Conservation (phyloP, 2,797 vertebrate genomes). For the Staurois parvus region DNA sequence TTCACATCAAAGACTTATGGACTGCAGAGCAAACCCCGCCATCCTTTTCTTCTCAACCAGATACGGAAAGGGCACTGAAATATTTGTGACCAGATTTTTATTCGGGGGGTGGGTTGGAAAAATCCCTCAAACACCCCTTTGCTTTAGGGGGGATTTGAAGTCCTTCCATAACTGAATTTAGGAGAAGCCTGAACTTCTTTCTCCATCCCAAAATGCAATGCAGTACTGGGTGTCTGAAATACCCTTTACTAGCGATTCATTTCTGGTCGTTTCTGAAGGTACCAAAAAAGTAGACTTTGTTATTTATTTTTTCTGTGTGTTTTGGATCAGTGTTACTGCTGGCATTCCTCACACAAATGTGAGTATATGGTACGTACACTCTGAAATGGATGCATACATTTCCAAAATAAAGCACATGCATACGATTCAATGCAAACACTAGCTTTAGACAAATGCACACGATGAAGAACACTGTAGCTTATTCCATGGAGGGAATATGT, state of each 20-base stretch:
- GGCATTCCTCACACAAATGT: slow-evolving; percentile 52
- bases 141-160: slow-evolving; percentile 9
- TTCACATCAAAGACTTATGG: slow-evolving; percentile 70
- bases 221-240: slow-evolving; percentile 33
- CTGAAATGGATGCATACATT: slow-evolving; percentile 22
- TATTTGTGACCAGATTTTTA: neutral
- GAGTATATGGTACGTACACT: slow-evolving; percentile 48
- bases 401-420: neutral
- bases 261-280: slow-evolving; percentile 54
- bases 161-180: slow-evolving; percentile 27
- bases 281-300: slow-evolving; percentile 59
- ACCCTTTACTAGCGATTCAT: slow-evolving; percentile 39
- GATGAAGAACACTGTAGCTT: slow-evolving; percentile 10
- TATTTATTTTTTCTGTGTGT: slow-evolving; percentile 60
- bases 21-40: slow-evolving; percentile 34
- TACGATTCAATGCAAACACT: neutral
- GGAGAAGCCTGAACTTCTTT: slow-evolving; percentile 28
- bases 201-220: slow-evolving; percentile 42
- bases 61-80: slow-evolving; percentile 16
- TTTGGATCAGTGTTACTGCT: slow-evolving; percentile 56
- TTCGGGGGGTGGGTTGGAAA: neutral
- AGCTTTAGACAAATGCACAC: slow-evolving; percentile 27
- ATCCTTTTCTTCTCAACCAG: slow-evolving; percentile 37
- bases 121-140: neutral
- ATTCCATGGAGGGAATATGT: slow-evolving; percentile 25